Base-by-base conservation (phyloP, 1,140 invertebrate species). In the Pseudomyrmex cubaensis region DNA sequence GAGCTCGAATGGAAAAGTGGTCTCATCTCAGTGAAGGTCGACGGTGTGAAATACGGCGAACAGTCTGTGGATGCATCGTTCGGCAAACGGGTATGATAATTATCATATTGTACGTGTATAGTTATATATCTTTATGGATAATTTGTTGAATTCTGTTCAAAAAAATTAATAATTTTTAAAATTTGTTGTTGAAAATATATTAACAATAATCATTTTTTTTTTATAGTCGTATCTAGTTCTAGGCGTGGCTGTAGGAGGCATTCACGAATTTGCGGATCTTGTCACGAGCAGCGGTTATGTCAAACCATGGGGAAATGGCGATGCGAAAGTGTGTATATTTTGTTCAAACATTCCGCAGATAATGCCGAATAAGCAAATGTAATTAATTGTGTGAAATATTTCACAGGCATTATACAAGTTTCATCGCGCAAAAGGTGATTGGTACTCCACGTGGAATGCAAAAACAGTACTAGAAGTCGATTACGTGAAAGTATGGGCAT, bases 211-310 rank as follows among this genome's bases (percentile, higher is more conserved):
- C 9, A 4, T 48, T 20, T 17, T 35, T 4, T 5, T 62, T 50
- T 94, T 93, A 3, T 92, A 98, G 97, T 98, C 97, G 92, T 97
- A 97, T 90, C 88, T 98, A 7, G 95, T 96, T 2, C 85, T 98
- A 10, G 97, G 97, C 3, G 89, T 98, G 20, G 96, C 96, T 22
- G 97, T 96, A 17, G 97, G 97, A 67, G 97, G 97, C 17, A 95
- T 95, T n/a, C 94, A 94, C 0, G 95, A 95, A 87, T 98, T 98
- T 93, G 95, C 96, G 7, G 97, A 98, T 84, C 83, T 75, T n/a
- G 85, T 82, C 3, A 86, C 44, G 10, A 94, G 88, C 50, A 73
- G 56, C 0, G 87, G 59, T 2, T 90, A 93, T 2, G 89, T 92
- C 0, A 98, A 98, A 89, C 97, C 97, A 0, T 98, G 97, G 97